Base-by-base conservation (phyloP, 2,888 invertebrate species). In the Caenorhabditis panamensis region DNA sequence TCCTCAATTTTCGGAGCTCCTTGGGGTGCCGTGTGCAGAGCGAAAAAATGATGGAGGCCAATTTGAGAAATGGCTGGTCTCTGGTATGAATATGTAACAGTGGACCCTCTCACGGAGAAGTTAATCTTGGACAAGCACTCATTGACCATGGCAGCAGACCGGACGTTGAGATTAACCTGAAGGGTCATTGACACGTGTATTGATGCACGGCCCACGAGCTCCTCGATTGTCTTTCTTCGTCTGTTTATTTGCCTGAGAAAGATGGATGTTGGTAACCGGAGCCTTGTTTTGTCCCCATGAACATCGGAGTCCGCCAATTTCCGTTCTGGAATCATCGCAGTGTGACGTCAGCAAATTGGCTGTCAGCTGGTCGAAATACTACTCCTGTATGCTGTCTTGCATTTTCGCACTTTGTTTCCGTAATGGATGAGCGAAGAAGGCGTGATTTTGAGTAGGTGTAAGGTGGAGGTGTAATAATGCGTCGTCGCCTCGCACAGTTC, bases 61-160 rank as follows among this genome's bases (percentile, higher is more conserved):
- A 75, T 75, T 75, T 75, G 75, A 75, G 66, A 75, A 75, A 75
- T 44, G 66, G 28, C 31, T 31, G 31, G n/a, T n/a, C n/a, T 9
- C 18, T 47, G 37, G 53, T 66, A 75, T 75, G 75, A 75, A 75
- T 75, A 75, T 75, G 66, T 75, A 75, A 66, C 75, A 75, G 66
- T 49, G 44, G 31, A 16, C 41, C 54, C 41, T 5, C 51, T 18
- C 22, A 18, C 22, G 31, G 31, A 73, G 49, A 75, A 75, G 75
- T 75, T 75, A 75, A 75, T 75, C 75, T 75, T 75, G 75, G 66
- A 66, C 75, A 75, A 75, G 75, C 75, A 75, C 75, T 66, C 66
- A 75, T 75, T 75, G 66, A 75, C 75, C 75, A 51, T 66, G 75
- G 61, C 56, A 47, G 28, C 47, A 11, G 18, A 24, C 62, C 64